phyloP scores from a whole-genome alignment of 2,797 vertebrate species.

The Muraenolepis orangiensis region DNA sequence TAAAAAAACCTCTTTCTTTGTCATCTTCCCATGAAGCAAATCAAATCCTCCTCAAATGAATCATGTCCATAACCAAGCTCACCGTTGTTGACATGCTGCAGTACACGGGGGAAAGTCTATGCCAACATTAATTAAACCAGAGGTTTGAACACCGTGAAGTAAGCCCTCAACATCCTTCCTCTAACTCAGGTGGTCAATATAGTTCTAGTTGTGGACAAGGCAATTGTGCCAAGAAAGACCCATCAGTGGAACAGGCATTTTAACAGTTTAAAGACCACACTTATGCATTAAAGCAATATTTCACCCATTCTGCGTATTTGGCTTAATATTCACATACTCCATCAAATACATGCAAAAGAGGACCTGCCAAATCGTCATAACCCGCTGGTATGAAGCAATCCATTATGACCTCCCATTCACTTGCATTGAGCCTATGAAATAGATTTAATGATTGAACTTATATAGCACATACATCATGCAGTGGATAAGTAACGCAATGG shows the following conservation, averaged over 20 bases:
- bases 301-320: neutral
- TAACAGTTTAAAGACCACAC: neutral
- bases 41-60: conserved; percentile 49
- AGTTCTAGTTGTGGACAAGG: conserved; percentile 35
- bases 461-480: neutral
- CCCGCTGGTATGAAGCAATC: neutral
- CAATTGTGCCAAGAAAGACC: neutral
- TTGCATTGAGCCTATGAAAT: neutral
- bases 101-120: conserved; percentile 12
- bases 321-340: neutral
- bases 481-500: neutral
- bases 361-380: neutral
- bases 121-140: neutral
- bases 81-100: conserved; percentile 50
- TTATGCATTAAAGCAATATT: conserved; percentile 2
- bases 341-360: neutral
- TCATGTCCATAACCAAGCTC: conserved; percentile 37
- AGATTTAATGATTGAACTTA: neutral
- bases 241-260: conserved; percentile 1
- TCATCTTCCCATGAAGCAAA: conserved; percentile 53
- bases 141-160: neutral
- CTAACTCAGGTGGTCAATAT: conserved; percentile 38
- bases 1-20: conserved; percentile 52
- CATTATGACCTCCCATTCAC: neutral
- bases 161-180: conserved; percentile 12